Percentiles rank a stretch among this genome's conserved stretches.
These are phyloP conservation scores for Zootoca vivipara DNA, from an alignment of 2,113 vertebrate species.

Conservation along the genomic window DNA sequence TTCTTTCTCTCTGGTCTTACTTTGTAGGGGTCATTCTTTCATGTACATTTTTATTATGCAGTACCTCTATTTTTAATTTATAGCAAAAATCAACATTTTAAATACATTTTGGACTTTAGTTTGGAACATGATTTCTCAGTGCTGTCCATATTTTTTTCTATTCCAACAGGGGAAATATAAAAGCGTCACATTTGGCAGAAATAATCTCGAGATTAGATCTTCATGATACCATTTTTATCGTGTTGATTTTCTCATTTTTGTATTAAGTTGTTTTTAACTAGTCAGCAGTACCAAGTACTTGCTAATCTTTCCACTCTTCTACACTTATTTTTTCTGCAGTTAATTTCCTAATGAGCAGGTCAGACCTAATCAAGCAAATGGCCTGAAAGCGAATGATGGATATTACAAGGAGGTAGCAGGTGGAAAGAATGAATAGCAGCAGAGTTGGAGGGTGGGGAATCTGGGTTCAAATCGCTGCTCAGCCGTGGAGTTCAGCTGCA, in stretches of 20 bases:
- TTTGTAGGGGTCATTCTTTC: not conserved
- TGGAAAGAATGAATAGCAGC: not conserved
- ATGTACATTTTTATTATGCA: not conserved
- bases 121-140: not conserved
- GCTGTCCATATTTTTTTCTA: not conserved
- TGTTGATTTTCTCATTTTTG: not conserved
- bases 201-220: not conserved
- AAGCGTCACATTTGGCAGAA: not conserved
- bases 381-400: not conserved
- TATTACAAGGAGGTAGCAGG: not conserved
- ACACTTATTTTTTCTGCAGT: not conserved
- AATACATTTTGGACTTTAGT: not conserved
- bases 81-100: not conserved
- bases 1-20: not conserved
- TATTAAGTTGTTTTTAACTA: not conserved
- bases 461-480: not conserved
- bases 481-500: not conserved
- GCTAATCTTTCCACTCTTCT: not conserved
- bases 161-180: not conserved
- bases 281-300: not conserved
- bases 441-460: not conserved
- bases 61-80: not conserved
- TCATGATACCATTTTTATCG: not conserved
- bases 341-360: not conserved
- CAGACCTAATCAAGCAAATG: not conserved